phyloP scores from a whole-genome alignment of 2,888 invertebrate species.

The Tuta absoluta region DNA sequence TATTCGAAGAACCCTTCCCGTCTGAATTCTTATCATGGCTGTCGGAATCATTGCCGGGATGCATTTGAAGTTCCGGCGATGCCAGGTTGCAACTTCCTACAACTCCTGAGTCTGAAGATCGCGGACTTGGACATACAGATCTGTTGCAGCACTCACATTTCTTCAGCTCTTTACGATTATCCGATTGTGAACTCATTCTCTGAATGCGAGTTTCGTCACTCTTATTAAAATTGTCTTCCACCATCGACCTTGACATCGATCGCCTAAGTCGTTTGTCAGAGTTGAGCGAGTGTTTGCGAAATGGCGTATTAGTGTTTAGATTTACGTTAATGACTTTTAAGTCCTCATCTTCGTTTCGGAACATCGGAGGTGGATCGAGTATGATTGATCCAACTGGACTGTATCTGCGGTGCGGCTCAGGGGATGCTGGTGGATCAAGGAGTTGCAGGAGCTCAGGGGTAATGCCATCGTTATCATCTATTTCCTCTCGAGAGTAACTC shows the following conservation, averaged over 20 bases:
- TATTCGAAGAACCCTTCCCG: constrained; percentile 53
- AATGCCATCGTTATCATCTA: constrained; percentile 42
- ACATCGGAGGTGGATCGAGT: constrained; percentile 83
- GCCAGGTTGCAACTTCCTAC: constrained; percentile 90
- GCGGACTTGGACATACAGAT: constrained; percentile 84
- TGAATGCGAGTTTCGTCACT: constrained; percentile 57
- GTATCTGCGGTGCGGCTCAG: constrained; percentile 51
- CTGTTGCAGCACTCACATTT: constrained; percentile 83
- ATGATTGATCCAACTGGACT: constrained; percentile 64
- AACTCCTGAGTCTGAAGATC: constrained; percentile 92
- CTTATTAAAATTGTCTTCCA: constrained; percentile 64
- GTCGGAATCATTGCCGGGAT: constrained; percentile 66
- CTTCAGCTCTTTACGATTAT: constrained; percentile 56
- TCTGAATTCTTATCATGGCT: constrained; percentile 60
- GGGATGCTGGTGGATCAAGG: constrained; percentile 71
- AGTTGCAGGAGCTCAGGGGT: constrained; percentile 56
- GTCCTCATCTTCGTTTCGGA: constrained; percentile 73
- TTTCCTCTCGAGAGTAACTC: constrained; percentile 51
- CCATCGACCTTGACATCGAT: constrained; percentile 72
- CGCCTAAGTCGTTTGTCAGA: constrained; percentile 81
- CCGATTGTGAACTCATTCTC: constrained; percentile 75
- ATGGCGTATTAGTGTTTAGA: constrained; percentile 67
- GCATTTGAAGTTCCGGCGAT: constrained; percentile 84
- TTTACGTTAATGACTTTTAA: constrained; percentile 71
- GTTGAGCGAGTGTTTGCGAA: constrained; percentile 81